Base-by-base conservation (phyloP, 2,888 invertebrate genomes). In the Anarsia innoxiella region DNA sequence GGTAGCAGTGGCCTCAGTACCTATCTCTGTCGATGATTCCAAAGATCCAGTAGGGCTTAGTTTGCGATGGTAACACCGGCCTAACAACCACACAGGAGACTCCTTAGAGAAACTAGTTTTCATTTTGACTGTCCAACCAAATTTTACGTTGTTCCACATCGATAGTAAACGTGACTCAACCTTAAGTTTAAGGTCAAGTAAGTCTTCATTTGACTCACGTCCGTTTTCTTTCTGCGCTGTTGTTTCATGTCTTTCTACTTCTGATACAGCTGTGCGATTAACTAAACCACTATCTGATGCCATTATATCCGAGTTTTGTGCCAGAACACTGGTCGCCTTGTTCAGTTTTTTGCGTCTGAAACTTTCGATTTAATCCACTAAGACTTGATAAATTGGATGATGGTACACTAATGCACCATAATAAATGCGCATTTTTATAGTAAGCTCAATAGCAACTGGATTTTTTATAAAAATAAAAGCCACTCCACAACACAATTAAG, bases 101-200 rank as follows among this genome's bases (percentile, higher is more conserved):
- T 95, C 94, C 75, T 93, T 93, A 0, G 93, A 94, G 59, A 92
- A 91, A 49, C 78, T 89, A 0, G 91, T 89, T 68, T 90, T 90
- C 46, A 93, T 78, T 75, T 95, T 95, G 0, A 92, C 89, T 36
- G 91, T 90, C 92, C 93, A 94, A 31, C 91, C 95, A 77, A 94
- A 95, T 83, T 94, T 95, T 41, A 96, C 90, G 74, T 95, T 95
- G 72, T 95, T 95, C 95, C 95, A 95, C 89, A 95, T 93, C 26
- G 94, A 93, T 59, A 94, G 75, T 35, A 96, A 72, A 46, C 92
- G 91, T 14, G 93, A 92, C 71, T 95, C 95, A 49, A 95, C 90
- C 83, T 91, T 93, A 56, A 89, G 89, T 68, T 91, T 91, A 38
- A 89, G 86, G 60, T 91, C 91, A 12, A 79, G 56, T 31, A 75